These are phyloP conservation scores for Oeneis ivallda DNA, from an alignment of 2,888 invertebrate species.

Conservation along the genomic window DNA sequence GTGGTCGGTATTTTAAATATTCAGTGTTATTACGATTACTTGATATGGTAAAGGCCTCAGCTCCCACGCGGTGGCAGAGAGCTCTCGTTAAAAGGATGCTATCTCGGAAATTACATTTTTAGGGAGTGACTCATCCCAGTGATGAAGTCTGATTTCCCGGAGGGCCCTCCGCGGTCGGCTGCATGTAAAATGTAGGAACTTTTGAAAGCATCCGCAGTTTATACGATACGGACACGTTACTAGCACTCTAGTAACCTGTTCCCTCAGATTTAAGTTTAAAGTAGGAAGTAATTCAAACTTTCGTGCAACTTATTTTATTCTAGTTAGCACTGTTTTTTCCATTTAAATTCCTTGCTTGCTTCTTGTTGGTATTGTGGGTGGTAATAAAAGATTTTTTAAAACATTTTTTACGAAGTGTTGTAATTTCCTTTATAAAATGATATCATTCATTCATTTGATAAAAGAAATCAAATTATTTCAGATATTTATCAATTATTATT, in stretches of 20 bases:
- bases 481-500: too few relatives aligned
- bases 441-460: too few relatives aligned
- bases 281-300: background rate
- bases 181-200: constrained; percentile 42
- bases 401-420: too few relatives aligned
- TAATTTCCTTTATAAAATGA: too few relatives aligned
- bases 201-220: constrained; percentile 5
- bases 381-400: too few relatives aligned
- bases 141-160: constrained; percentile 47
- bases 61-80: constrained; percentile 15
- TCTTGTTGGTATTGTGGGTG: too few relatives aligned
- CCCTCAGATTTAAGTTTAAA: too few relatives aligned
- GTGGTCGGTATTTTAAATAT: background rate
- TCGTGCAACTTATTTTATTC: background rate
- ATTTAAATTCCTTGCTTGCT: too few relatives aligned
- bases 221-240: background rate
- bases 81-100: constrained; percentile 32
- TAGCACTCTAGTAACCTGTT: too few relatives aligned
- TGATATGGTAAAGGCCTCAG: constrained; percentile 6
- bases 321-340: too few relatives aligned
- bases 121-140: constrained; percentile 42
- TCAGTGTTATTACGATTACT: background rate
- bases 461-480: too few relatives aligned
- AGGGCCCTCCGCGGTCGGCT: constrained; percentile 40
- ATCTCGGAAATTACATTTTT: constrained; percentile 42